Percentiles rank a stretch among this genome's conserved stretches.
phyloP scores from a whole-genome alignment of 2,888 invertebrate genomes.

The Amphipoea oculea region DNA sequence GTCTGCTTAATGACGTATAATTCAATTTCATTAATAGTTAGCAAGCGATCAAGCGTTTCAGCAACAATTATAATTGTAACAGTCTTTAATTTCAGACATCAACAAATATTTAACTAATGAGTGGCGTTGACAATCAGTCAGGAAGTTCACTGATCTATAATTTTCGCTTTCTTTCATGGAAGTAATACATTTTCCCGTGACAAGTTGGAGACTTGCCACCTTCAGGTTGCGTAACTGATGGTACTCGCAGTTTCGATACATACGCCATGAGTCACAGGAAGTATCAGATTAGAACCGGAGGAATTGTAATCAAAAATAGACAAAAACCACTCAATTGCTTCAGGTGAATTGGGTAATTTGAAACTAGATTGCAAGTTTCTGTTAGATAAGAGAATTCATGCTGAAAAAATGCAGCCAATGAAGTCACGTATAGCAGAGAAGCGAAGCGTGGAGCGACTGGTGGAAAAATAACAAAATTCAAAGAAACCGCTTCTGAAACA shows the following conservation, averaged over 20 bases:
- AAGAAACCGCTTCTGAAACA: constrained; percentile 68
- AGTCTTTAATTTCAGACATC: constrained; percentile 50
- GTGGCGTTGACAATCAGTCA: constrained; percentile 61
- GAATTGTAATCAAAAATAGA: constrained; percentile 71
- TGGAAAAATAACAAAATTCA: constrained; percentile 77
- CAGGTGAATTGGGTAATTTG: constrained; percentile 82
- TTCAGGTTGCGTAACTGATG: constrained; percentile 75
- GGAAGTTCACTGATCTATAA: constrained; percentile 72
- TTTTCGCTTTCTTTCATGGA: constrained; percentile 80
- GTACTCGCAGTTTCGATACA: constrained; percentile 68
- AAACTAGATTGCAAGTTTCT: constrained; percentile 80
- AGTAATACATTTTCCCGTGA: constrained; percentile 75
- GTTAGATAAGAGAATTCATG: constrained; percentile 80
- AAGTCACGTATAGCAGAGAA: constrained; percentile 84
- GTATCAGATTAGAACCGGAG: constrained; percentile 71
- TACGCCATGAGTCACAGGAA: constrained; percentile 76
- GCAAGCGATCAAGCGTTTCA: constrained; percentile 70
- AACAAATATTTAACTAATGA: constrained; percentile 67
- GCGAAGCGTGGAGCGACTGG: constrained; percentile 85
- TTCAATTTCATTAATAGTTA: constrained; percentile 77
- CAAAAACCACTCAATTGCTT: constrained; percentile 76
- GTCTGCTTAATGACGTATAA: constrained; percentile 69
- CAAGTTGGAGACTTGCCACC: constrained; percentile 81
- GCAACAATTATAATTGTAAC: constrained; percentile 66
- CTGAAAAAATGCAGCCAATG: constrained; percentile 80